These are phyloP conservation scores for Drosophila flavopinicola DNA, from an alignment of 2,888 invertebrate genomes.

Conservation along the genomic window DNA sequence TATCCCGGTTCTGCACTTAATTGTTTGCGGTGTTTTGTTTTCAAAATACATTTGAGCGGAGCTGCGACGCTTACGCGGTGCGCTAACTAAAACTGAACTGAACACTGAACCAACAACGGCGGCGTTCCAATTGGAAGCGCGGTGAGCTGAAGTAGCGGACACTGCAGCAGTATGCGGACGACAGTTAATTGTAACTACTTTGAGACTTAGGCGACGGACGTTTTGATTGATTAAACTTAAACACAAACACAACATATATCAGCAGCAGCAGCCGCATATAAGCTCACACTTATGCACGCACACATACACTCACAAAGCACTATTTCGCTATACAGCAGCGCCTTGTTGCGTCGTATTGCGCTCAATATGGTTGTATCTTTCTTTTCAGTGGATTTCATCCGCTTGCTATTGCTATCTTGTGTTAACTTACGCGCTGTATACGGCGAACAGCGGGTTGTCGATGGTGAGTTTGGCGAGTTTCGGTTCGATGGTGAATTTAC, in stretches of 20 bases:
- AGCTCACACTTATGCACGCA: conserved; percentile 9
- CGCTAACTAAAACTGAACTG: conserved; percentile 54
- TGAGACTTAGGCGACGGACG: conserved; percentile 33
- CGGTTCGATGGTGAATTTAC: conserved; percentile 14
- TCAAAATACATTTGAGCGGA: conserved; percentile 67
- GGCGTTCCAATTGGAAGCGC: conserved; percentile 4
- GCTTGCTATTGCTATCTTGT: conserved; percentile 10
- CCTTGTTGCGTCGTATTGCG: conserved; percentile 45
- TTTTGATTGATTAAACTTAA: conserved; percentile 48
- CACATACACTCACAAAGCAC: conserved; percentile 38
- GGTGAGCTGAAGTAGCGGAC: conserved; percentile 11
- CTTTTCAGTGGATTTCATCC: conserved; percentile 1
- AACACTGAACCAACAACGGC: conserved; percentile 41
- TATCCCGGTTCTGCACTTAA: conserved; percentile 23
- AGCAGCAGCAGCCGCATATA: conserved; percentile 5
- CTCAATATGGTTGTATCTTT: conserved; percentile 25
- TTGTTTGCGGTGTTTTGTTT: conserved; percentile 32
- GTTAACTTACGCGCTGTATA: not conserved
- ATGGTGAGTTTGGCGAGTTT: conserved; percentile 41
- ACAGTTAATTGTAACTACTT: conserved; percentile 47
- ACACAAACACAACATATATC: conserved; percentile 39
- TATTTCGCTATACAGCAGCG: conserved; percentile 28
- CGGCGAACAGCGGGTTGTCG: conserved; percentile 1
- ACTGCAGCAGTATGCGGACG: conserved; percentile 14
- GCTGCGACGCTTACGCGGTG: conserved; percentile 52